Conservation (phyloP, 2,888 invertebrate genomes). For the Rugalucina vietnamica region DNA sequence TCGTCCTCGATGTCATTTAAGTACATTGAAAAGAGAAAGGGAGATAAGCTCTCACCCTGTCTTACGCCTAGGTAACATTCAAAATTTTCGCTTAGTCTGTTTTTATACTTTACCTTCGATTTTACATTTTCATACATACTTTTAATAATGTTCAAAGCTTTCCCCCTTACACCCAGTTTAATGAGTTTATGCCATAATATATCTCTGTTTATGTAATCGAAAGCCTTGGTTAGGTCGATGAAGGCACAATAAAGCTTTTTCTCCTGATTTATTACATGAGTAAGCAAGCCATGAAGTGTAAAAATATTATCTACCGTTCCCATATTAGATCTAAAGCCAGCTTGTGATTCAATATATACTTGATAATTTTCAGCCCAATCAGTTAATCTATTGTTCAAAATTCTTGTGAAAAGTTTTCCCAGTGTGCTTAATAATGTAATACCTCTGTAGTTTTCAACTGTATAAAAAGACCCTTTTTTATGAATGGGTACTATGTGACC, state of each 20-base stretch:
- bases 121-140: slow-evolving; percentile 10
- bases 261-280: not conserved
- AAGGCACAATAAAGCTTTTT: slow-evolving; percentile 15
- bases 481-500: not conserved
- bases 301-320: not conserved
- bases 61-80: not conserved
- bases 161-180: not conserved
- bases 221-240: not conserved
- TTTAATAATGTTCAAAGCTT: not conserved
- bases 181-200: slow-evolving; percentile 5
- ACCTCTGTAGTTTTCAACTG: slow-evolving; percentile 3
- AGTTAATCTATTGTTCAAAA: slow-evolving; percentile 2
- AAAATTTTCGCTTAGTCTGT: not conserved
- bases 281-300: not conserved
- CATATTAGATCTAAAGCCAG: not conserved
- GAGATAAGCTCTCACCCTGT: slow-evolving; percentile 12
- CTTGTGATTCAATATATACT: slow-evolving; percentile 11
- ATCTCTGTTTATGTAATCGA: slow-evolving; percentile 7
- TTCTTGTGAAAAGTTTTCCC: slow-evolving; percentile 7
- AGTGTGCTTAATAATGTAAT: slow-evolving; percentile 10
- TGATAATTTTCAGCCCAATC: slow-evolving; percentile 9
- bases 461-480: too few species aligned
- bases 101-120: not conserved
- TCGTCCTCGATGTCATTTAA: slow-evolving; percentile 15
- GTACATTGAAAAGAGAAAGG: slow-evolving; percentile 13